Evolutionary conservation across 2,888 invertebrate genomes (phyloP), one percentile per base, ranked within the genome.

Genomic region (Sinopyrophorus schimmeli): DNA sequence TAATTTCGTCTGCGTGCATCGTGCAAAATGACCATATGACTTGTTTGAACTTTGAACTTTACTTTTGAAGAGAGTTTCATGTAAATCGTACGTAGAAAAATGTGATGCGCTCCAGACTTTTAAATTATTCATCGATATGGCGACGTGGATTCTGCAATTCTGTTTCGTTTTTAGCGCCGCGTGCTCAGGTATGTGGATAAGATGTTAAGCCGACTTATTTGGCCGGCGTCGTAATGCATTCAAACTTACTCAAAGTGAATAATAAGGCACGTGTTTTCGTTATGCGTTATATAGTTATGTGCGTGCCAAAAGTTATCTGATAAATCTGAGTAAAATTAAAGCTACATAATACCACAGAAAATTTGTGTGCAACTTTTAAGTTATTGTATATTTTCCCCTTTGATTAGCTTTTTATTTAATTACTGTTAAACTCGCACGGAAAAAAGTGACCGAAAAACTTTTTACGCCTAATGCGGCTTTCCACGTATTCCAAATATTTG

Each of bases 81-180:
- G 17, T 28, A 34, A 34, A 24, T 17, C 41, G 23, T 21, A 30
- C 24, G 17, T 39, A 31, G 20, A 20, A 55, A 58, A 39, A 58
- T 58, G 58, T 58, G 58, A 58, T 53, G 55, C 53, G 55, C 38
- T 43, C 30, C 30, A 42, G 43, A 39, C 40, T 40, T 51, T 47
- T 51, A 41, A 46, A 47, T 43, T 47, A 52, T 40, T 52, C 52
- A 44, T 34, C 47, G 50, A 48, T 48, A 56, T 58, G 56, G 56
- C 58, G 48, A 53, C 43, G 39, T 53, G 56, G 58, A 58, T 58
- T 47, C 54, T 58, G 38, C 58, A 51, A 41, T 49, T 56, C 37
- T 56, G 54, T 54, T 47, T 51, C 18, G 48, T 54, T 51, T 48
- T 53, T 38, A 47, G 47, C 48, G 51, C 53, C 35, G 52, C 54